Evolutionary conservation across 2,888 invertebrate species (phyloP), one percentile per base, ranked within the genome.

Genomic region (Pterostichus niger): DNA sequence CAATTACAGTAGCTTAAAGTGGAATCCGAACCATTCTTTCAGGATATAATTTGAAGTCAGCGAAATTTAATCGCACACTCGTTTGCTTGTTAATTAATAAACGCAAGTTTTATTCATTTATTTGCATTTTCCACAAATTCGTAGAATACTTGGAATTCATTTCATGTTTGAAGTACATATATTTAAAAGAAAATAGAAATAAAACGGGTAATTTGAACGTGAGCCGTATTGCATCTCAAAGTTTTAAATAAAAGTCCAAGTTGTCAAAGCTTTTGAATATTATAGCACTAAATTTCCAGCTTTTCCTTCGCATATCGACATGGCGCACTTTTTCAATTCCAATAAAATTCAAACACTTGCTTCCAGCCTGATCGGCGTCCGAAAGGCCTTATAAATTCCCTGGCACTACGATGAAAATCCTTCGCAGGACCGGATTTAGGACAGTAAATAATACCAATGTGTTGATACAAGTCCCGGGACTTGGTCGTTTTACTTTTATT

Each of bases 341-440:
- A 80, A 80, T 80, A 80, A 80, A 71, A 80, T 80, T 80, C 80
- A 80, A 80, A 80, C 80, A 80, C 80, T 80, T 80, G 80, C 80
- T 79, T 77, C 56, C 35, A 56, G 71, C 54, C 77, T 11, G 56
- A 77, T 56, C 56, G 77, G 15, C 17, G 77, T 15, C 56, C 33
- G 6, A 77, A 54, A 33, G 56, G 40, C 54, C 77, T 77, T 77
- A 77, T 77, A 77, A 56, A 77, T 56, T 56, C 40, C 13, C 56
- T 35, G 52, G 33, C 33, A 9, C 52, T 49, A 10, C n/a, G n/a
- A 40, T 10, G 76, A 76, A 76, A 75, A 49, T 35, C 77, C 40
- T 35, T 11, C 31, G 17, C 77, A 77, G 77, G 77, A 9, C 40
- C 77, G 77, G 77, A 17, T 71, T 11, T 44, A 71, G 68, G 68